phyloP scores from a whole-genome alignment of 2,113 vertebrate species.

The Nannospalax galili region DNA sequence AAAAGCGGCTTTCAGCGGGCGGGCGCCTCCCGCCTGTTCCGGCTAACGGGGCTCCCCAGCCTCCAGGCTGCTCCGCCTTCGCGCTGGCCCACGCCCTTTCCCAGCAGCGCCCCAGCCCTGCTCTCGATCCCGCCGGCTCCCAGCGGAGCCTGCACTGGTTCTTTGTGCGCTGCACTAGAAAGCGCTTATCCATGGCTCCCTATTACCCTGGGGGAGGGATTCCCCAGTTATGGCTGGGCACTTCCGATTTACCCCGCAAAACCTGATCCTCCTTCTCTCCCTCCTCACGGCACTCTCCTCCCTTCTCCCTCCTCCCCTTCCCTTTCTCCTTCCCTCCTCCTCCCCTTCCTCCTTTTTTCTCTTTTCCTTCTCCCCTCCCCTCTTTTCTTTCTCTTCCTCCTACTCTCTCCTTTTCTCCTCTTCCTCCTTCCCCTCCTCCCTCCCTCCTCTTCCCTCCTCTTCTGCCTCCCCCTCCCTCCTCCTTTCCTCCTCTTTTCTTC shows the following conservation, averaged over 20 bases:
- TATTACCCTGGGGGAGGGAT: not conserved
- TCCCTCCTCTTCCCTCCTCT: not conserved
- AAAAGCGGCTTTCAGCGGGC: conserved; percentile 82
- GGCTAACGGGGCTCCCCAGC: not conserved
- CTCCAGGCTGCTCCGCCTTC: not conserved
- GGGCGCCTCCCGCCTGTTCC: conserved; percentile 46
- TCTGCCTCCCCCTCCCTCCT: no score
- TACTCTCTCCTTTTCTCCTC: not conserved
- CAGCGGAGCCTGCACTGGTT: not conserved
- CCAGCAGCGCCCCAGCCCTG: not conserved
- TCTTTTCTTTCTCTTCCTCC: not conserved
- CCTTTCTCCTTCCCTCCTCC: fast-evolving
- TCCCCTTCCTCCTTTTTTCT: no score
- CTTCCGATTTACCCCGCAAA: not conserved
- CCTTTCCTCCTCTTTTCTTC: no score
- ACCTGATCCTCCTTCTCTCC: not conserved
- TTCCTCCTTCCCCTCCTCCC: no score
- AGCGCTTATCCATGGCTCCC: not conserved
- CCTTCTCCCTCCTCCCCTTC: no score
- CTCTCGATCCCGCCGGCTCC: not conserved
- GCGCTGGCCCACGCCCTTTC: not conserved
- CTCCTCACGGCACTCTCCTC: not conserved
- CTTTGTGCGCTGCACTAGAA: not conserved
- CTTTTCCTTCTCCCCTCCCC: no score
- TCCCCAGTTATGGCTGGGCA: not conserved